phyloP scores from a whole-genome alignment of 2,797 vertebrate genomes.

The Kryptopterus vitreolus region DNA sequence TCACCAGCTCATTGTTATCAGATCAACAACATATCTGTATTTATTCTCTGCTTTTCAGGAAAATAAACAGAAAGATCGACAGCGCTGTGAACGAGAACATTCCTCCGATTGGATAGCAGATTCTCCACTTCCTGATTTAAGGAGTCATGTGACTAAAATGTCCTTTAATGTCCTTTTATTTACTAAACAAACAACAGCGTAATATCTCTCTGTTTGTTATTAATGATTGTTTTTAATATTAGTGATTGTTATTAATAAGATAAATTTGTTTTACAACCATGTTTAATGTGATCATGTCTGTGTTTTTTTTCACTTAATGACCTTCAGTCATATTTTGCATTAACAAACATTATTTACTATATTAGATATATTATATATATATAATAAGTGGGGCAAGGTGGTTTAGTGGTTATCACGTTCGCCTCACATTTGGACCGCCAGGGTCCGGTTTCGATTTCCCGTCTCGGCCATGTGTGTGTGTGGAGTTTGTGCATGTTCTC shows the following conservation, averaged over 20 bases:
- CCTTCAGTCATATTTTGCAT: no score
- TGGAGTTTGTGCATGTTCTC: no score
- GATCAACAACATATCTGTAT: background rate
- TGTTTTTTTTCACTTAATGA: no score
- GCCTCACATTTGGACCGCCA: no score
- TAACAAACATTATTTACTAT: background rate
- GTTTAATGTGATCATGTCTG: background rate
- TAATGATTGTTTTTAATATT: background rate
- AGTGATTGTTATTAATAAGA: background rate
- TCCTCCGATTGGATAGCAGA: background rate
- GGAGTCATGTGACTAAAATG: background rate
- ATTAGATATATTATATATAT: no score
- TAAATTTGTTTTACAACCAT: background rate
- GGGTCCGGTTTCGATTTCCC: no score
- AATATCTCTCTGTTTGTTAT: slow-evolving; percentile 6
- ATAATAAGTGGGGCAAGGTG: no score
- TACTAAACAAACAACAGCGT: background rate
- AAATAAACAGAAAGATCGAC: no score
- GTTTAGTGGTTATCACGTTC: no score
- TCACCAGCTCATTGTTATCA: background rate
- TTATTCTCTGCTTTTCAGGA: background rate
- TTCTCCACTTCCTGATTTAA: background rate
- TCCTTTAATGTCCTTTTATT: no score
- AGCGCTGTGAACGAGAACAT: no score
- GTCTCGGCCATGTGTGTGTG: no score